A percentile compares a stretch with the other conserved stretches of the same genome.
These are phyloP conservation scores for Allophyes oxyacanthae DNA, from an alignment of 2,888 invertebrate species.

Conservation along the genomic window DNA sequence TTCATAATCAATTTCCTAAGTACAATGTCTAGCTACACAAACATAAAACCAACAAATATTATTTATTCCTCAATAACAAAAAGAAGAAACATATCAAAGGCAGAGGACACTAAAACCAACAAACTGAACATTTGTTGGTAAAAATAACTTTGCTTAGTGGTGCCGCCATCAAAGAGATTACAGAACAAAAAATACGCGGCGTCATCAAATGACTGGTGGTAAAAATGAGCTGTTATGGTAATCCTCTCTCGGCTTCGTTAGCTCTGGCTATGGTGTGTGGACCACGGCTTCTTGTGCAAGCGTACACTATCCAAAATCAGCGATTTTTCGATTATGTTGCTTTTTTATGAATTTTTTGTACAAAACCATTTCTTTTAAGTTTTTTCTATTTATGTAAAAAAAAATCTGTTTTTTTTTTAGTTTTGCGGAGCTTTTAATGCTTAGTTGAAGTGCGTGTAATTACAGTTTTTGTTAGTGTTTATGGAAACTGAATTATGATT, in stretches of 20 bases:
- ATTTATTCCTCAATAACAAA: constrained; percentile 37
- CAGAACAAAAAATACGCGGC: constrained; percentile 47
- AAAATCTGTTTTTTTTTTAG: not conserved
- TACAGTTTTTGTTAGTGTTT: too few species aligned
- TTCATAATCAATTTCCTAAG: constrained; percentile 42
- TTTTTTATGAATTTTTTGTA: constrained; percentile 19
- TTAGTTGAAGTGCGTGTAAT: not conserved
- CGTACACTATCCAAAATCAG: constrained; percentile 44
- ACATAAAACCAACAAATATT: constrained; percentile 14
- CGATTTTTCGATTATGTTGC: constrained; percentile 32
- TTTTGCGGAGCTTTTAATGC: constrained; percentile 4
- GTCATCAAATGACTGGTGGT: constrained; percentile 52
- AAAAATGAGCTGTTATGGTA: constrained; percentile 49
- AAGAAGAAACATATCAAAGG: constrained; percentile 42
- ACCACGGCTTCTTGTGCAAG: constrained; percentile 24
- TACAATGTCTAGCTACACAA: constrained; percentile 22
- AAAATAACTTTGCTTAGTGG: constrained; percentile 60
- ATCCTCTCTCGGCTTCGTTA: constrained; percentile 58
- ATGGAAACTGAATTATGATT: constrained; percentile 9
- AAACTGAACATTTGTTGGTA: constrained; percentile 40
- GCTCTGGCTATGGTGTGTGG: constrained; percentile 30
- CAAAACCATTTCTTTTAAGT: constrained; percentile 1
- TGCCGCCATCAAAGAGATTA: constrained; percentile 70
- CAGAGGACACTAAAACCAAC: constrained; percentile 37
- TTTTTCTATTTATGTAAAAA: too few species aligned